A percentile compares a stretch with the other conserved stretches of the same genome.
phyloP scores from a whole-genome alignment of 2,797 vertebrate genomes.

The Pangasius djambal region DNA sequence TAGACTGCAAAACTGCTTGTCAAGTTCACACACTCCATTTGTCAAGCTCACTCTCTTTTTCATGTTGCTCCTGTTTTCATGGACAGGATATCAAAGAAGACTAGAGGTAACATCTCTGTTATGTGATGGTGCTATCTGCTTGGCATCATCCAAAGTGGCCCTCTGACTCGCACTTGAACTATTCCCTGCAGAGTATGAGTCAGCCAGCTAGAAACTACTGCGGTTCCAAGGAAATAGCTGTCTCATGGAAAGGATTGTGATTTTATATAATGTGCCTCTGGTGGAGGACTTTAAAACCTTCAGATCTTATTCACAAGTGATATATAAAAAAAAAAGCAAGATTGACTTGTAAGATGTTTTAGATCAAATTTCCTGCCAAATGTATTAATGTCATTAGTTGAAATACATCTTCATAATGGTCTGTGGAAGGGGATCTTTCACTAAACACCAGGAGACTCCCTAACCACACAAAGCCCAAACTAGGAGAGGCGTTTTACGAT shows the following conservation, averaged over 20 bases:
- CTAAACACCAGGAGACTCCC: background rate
- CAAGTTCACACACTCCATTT: background rate
- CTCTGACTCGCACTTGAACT: background rate
- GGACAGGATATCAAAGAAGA: background rate
- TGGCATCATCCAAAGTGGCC: background rate
- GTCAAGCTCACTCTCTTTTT: background rate
- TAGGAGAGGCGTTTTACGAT: constrained; percentile 13
- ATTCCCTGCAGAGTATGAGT: background rate
- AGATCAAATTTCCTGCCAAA: background rate
- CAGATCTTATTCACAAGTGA: background rate
- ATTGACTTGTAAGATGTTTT: background rate
- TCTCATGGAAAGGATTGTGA: background rate
- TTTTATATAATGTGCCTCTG: background rate
- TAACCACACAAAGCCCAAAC: constrained; percentile 24
- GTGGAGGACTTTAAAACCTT: background rate
- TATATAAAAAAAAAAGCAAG: background rate
- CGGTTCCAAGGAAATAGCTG: background rate
- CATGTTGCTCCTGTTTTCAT: background rate
- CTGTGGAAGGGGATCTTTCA: background rate
- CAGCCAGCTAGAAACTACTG: background rate
- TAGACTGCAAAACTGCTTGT: background rate
- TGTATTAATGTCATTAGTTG: background rate
- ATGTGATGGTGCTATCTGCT: background rate
- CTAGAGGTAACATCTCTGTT: background rate
- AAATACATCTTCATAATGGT: background rate